Percentiles rank a stretch among this genome's conserved stretches.
phyloP scores from a whole-genome alignment of 2,113 vertebrate species.

The Taxidea taxus region DNA sequence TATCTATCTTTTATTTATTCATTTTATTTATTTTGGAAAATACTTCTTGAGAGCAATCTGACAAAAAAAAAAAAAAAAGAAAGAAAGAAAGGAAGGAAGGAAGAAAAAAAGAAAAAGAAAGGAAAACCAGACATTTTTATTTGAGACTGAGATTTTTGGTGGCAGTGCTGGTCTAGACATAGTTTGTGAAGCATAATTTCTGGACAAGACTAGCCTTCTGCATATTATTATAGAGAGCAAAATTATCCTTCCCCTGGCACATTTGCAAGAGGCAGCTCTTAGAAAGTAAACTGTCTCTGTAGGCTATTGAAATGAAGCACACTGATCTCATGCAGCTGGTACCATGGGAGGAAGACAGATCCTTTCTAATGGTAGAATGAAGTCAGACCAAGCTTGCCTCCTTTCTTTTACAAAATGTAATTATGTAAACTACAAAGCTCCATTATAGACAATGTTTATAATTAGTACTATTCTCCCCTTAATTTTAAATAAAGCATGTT shows the following conservation, averaged over 20 bases:
- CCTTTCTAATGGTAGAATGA: constrained; percentile 82
- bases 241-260: constrained; percentile 80
- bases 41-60: neutral
- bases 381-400: constrained; percentile 79
- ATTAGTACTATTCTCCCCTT: constrained; percentile 79
- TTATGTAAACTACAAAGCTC: constrained; percentile 84
- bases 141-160: constrained; percentile 44
- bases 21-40: neutral
- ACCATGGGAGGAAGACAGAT: constrained; percentile 79
- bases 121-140: constrained; percentile 33
- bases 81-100: neutral
- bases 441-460: constrained; percentile 85
- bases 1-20: neutral
- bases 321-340: constrained; percentile 85
- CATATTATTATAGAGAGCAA: constrained; percentile 74
- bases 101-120: neutral
- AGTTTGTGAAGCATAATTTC: constrained; percentile 65
- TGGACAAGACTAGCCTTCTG: constrained; percentile 63
- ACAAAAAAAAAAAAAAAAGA: neutral
- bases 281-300: constrained; percentile 81
- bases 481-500: constrained; percentile 82
- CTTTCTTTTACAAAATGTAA: constrained; percentile 83
- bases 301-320: constrained; percentile 81
- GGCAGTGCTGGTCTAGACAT: constrained; percentile 40
- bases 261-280: constrained; percentile 80